Evolutionary conservation across 1,140 invertebrate species (phyloP).

Genomic region (Macrobrachium rosenbergii): DNA sequence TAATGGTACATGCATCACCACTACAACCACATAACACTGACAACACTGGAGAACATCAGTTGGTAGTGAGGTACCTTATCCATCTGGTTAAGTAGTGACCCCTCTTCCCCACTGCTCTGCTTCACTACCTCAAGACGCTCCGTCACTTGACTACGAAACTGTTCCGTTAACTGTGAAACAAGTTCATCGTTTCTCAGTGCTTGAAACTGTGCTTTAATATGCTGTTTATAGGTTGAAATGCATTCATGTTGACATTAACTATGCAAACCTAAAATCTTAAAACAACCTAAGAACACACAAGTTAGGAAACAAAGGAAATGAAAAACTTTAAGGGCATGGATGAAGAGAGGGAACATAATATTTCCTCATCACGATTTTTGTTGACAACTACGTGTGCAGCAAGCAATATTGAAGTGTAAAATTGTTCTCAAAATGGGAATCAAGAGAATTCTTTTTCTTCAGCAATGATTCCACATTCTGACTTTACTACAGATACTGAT

Average conservation of each 20-base stretch:
- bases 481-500: too few relatives aligned
- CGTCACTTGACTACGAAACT: constrained; percentile 68
- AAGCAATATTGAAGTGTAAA: too few relatives aligned
- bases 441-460: too few relatives aligned
- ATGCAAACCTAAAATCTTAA: too few relatives aligned
- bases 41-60: constrained; percentile 22
- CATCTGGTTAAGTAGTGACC: constrained; percentile 68
- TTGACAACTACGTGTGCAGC: too few relatives aligned
- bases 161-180: constrained; percentile 66
- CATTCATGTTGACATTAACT: background rate
- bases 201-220: background rate
- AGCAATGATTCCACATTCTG: too few relatives aligned
- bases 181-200: constrained; percentile 28
- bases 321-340: too few relatives aligned
- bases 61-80: constrained; percentile 57
- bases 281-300: too few relatives aligned
- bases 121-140: constrained; percentile 68
- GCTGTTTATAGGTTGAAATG: background rate
- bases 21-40: constrained; percentile 20
- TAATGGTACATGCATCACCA: constrained; percentile 32
- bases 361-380: too few relatives aligned
- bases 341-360: too few relatives aligned
- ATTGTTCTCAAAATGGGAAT: too few relatives aligned
- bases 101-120: constrained; percentile 67
- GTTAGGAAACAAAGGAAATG: too few relatives aligned